A percentile compares a stretch with the other conserved stretches of the same genome.
Conservation (phyloP, 2,113 vertebrate species). For the Rhynchopsitta pachyrhyncha region DNA sequence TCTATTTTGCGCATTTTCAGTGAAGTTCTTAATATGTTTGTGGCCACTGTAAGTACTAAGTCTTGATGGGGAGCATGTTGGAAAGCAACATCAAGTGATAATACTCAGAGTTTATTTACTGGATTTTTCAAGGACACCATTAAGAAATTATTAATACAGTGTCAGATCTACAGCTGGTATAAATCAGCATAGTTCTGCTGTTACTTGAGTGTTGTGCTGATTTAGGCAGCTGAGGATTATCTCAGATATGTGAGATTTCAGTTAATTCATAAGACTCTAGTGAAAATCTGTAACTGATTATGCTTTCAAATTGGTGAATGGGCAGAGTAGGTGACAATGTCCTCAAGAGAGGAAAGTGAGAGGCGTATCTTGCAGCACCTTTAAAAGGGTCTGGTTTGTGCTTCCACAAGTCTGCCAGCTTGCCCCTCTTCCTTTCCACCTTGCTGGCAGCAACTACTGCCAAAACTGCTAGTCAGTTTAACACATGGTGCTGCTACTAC, state of each 20-base stretch:
- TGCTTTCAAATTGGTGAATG: neutral
- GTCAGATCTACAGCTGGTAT: neutral
- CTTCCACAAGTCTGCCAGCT: neutral
- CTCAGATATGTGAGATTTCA: neutral
- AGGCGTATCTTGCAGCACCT: neutral
- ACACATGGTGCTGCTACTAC: neutral
- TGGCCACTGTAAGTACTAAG: neutral
- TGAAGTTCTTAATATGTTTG: neutral
- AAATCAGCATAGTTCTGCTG: neutral
- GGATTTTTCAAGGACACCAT: neutral
- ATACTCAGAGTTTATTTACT: neutral
- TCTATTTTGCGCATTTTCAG: neutral
- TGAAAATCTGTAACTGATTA: neutral
- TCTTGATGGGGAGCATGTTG: neutral
- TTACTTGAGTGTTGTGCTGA: neutral
- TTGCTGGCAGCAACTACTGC: neutral
- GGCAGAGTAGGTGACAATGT: neutral
- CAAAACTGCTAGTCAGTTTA: neutral
- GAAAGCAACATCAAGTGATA: neutral
- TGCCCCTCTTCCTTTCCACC: neutral
- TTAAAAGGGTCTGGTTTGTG: neutral
- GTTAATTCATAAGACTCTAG: neutral
- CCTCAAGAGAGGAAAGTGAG: neutral
- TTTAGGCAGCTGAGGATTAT: neutral
- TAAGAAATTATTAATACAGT: neutral